Evolutionary conservation across 2,113 vertebrate species (phyloP), one percentile per base, ranked within the genome.

Genomic region (Lathamus discolor): DNA sequence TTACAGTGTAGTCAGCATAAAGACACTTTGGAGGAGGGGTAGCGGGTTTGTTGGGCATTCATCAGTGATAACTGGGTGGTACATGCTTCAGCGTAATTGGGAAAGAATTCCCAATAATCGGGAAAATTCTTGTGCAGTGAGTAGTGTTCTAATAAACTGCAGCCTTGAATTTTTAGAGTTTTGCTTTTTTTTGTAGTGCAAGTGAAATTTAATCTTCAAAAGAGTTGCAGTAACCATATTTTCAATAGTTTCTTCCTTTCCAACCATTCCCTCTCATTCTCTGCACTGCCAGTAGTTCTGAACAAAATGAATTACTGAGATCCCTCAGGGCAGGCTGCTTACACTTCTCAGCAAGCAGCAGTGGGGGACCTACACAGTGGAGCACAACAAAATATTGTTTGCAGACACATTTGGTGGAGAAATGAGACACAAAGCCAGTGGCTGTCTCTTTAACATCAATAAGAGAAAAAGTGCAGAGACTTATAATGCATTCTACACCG

Each of bases 161-260:
- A 83, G 35, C 49, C 55, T 79, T 72, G 15, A 52, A 44, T 73
- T 93, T 51, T 44, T 20, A 62, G 25, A 35, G 28, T 73, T 94
- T 81, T 70, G 44, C 27, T 41, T 51, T 49, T 76, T 83, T 63
- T 61, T 62, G 15, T 89, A 81, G 61, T 76, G 54, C 27, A 66
- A 96, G 55, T 93, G 83, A 92, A 94, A 85, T 70, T 49, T 31
- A 61, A 68, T 90, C 82, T 81, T 77, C 77, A 73, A 61, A 73
- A 75, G 90, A 85, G 64, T 66, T 68, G 83, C 63, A 35, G 39
- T 81, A 57, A 66, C 80, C 29, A 4, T 75, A 24, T 61, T 92
- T 86, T 93, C 64, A 95, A 37, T 84, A 68, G n/a, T 75, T 84
- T 84, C 51, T 90, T 91, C 69, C 54, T 85, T 92, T 70, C 83